Evolutionary conservation across 1,140 invertebrate genomes (phyloP), one percentile per base, ranked within the genome.

Genomic region (Polypedilum pembai): DNA sequence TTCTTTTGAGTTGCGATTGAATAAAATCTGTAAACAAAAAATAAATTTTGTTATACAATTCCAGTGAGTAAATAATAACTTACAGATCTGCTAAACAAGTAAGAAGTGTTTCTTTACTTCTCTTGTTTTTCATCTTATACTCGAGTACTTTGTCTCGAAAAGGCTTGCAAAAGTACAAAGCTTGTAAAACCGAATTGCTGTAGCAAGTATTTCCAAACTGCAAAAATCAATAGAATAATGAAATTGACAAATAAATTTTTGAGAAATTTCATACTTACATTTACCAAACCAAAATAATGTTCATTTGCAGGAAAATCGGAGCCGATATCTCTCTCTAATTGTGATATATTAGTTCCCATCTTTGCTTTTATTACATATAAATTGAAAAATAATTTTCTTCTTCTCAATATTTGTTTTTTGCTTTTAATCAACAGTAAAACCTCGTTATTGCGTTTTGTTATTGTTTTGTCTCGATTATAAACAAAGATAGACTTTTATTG

Each of bases 201-300:
- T 99, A 99, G 84, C 98, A 99, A 8, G 98, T 99, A 85, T 99
- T 99, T 74, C 98, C 98, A 89, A 99, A 99, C 95, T 98, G 85
- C 80, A 75, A 75, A 79, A 77, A 76, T 73, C 76, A 63, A 75
- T 76, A 8, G 65, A 33, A 33, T 74, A 18, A 74, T 72, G 8
- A 73, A 73, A 73, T 73, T 73, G 73, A 63, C 33, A 18, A 73
- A 73, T 73, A 40, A 40, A 73, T 18, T 73, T 73, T 41, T 5
- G 15, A n/a, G 7, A 8, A 8, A 40, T 33, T 7, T 5, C 24
- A 73, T 79, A 89, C 92, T 91, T 88, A 96, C 94, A 90, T 98
- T 98, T 76, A 98, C 94, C 85, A 99, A 88, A 82, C 96, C 96
- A 88, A 98, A 98, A 84, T 98, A 98, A 85, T 98, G 94, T 85